A percentile compares a stretch with the other conserved stretches of the same genome.
Evolutionary conservation across 2,888 invertebrate species (phyloP).

Genomic region (Noctua comes): DNA sequence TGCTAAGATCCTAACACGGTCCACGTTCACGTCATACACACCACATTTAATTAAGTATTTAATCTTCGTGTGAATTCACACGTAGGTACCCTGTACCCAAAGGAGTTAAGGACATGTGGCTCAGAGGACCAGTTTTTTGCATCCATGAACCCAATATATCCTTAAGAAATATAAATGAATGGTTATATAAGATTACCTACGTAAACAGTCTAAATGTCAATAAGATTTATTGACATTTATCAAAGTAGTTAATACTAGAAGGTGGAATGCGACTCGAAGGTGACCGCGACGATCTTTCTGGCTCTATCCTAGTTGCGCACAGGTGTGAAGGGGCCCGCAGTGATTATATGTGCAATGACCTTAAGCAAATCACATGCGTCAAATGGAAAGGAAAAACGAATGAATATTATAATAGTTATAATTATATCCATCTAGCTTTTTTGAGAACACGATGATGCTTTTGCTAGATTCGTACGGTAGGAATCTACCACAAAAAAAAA

Average conservation of each 20-base stretch:
- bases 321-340: conserved; percentile 73
- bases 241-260: conserved; percentile 59
- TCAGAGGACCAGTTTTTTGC: conserved; percentile 55
- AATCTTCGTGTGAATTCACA: background rate
- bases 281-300: conserved; percentile 68
- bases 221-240: conserved; percentile 59
- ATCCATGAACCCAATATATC: conserved; percentile 24
- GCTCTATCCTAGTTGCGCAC: conserved; percentile 63
- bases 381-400: conserved; percentile 46
- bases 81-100: background rate
- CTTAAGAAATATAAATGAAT: conserved; percentile 31
- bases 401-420: background rate
- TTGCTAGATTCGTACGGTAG: background rate
- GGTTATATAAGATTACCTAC: conserved; percentile 29
- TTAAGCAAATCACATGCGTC: conserved; percentile 55
- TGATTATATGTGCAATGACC: conserved; percentile 66
- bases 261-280: conserved; percentile 66
- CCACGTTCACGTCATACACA: background rate
- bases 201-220: conserved; percentile 57
- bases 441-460: conserved; percentile 11
- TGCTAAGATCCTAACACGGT: background rate
- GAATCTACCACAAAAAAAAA: background rate
- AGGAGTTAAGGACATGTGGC: conserved; percentile 8
- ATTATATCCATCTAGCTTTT: background rate
- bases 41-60: background rate